Evolutionary conservation across 1,140 invertebrate genomes (phyloP).

Genomic region (Eurosta solidaginis): DNA sequence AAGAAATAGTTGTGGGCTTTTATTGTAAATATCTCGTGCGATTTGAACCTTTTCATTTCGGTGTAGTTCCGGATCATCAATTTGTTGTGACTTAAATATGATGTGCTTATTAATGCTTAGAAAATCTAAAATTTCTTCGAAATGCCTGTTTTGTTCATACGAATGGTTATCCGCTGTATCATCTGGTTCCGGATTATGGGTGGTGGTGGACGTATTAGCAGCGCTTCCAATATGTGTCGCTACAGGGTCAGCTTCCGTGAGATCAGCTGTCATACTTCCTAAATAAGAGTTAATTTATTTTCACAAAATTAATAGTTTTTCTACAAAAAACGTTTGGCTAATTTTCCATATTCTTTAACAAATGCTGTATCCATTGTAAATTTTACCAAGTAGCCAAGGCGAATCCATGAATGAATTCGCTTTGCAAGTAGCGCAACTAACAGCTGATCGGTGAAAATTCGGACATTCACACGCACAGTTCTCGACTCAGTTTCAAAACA

Average conservation of each 20-base stretch:
- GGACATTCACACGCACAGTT: too few species aligned
- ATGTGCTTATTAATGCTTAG: conserved; percentile 57
- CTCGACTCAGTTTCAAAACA: too few species aligned
- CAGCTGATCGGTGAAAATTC: too few species aligned
- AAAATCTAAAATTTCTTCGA: conserved; percentile 46
- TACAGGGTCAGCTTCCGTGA: background rate
- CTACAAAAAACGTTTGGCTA: background rate
- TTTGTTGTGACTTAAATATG: conserved; percentile 78
- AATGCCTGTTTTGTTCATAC: background rate
- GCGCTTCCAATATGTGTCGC: background rate
- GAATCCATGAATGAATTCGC: too few species aligned
- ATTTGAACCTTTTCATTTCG: conserved; percentile 72
- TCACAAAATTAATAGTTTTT: too few species aligned
- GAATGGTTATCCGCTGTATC: background rate
- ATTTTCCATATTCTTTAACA: too few species aligned
- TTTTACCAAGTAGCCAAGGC: too few species aligned
- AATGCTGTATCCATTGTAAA: too few species aligned
- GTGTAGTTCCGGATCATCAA: conserved; percentile 73
- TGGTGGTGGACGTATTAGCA: background rate
- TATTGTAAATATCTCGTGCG: conserved; percentile 68
- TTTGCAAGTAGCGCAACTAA: too few species aligned
- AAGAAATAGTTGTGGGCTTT: conserved; percentile 72
- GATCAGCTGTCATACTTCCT: conserved; percentile 31
- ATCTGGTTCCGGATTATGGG: background rate
- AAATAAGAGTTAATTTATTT: too few species aligned